Evolutionary conservation across 2,113 vertebrate species (phyloP).

Genomic region (Thamnaconus septentrionalis): DNA sequence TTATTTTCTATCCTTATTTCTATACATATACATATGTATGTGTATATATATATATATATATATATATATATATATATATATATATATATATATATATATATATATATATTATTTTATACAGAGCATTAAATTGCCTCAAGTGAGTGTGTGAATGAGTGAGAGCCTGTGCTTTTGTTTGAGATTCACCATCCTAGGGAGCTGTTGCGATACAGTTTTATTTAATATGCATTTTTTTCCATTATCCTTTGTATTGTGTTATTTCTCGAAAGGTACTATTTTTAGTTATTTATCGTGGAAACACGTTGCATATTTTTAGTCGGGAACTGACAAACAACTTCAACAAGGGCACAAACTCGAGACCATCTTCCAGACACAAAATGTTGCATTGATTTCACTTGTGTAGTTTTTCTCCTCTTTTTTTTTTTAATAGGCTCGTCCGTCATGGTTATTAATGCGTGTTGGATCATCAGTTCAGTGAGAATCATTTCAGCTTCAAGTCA

Average conservation of each 20-base stretch:
- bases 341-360: conserved; percentile 19
- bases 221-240: conserved; percentile 40
- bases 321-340: conserved; percentile 18
- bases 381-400: neutral
- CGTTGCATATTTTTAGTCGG: conserved; percentile 3
- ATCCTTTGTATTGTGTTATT: conserved; percentile 10
- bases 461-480: no score
- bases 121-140: conserved; percentile 5
- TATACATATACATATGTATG: neutral
- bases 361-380: neutral
- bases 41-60: neutral
- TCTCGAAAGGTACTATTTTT: conserved; percentile 23
- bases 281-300: conserved; percentile 13
- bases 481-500: no score
- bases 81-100: no score
- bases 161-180: conserved; percentile 19
- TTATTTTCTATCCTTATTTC: conserved; percentile 64
- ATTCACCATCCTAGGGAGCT: neutral
- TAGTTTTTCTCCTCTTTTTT: no score
- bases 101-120: conserved; percentile 57
- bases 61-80: conserved; percentile 21
- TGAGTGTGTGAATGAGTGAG: conserved; percentile 11
- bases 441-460: no score
- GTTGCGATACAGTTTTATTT: conserved; percentile 54
- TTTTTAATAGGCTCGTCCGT: no score